Base-by-base conservation (phyloP, 2,797 vertebrate genomes). In the Jordanella pulchra region DNA sequence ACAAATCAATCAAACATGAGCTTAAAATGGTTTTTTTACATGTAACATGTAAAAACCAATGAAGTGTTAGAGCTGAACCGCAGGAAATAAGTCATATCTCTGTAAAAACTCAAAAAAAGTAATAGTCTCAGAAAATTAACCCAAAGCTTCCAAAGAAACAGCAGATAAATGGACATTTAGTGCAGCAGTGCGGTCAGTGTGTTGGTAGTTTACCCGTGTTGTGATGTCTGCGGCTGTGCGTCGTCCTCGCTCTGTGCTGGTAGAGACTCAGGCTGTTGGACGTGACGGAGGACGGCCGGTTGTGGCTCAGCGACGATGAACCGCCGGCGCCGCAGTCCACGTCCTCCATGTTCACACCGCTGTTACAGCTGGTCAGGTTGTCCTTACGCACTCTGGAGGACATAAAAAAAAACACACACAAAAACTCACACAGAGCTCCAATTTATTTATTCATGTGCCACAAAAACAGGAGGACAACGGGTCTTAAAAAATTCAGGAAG, bases 301-400 rank as follows among this genome's bases (percentile, higher is more conserved):
- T 94, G 79, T 92, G 89, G 79, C 93, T 92, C 23, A 95, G 88
- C 0, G 94, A 89, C 0, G 94, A 93, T 0, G 92, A 94, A 4
- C 86, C 91, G 0, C 94, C 95, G 0, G 92, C 93, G 0, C 92
- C 94, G 0, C 94, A 95, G 1, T 97, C 96, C 56, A 87, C 90
- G 2, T 98, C 97, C 73, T 99, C 97, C 63, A 90, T 91, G 70
- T 96, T 96, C 39, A 96, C 93, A 0, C 95, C 92, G 0, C 94
- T 95, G 0, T 94, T 96, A 81, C 96, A 97, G 91, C 95, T 95
- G 45, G 95, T 94, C 2, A 96, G 90, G 86, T 97, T 98, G 87
- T 97, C 97, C 89, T 99, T 99, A 54, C 96, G 93, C 89, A 98
- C 96, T 68, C 97, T 99, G 91, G 13, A 71, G 28, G 64, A 73